Base-by-base conservation (phyloP, 1,140 invertebrate genomes). In the Brachionus sp. region DNA sequence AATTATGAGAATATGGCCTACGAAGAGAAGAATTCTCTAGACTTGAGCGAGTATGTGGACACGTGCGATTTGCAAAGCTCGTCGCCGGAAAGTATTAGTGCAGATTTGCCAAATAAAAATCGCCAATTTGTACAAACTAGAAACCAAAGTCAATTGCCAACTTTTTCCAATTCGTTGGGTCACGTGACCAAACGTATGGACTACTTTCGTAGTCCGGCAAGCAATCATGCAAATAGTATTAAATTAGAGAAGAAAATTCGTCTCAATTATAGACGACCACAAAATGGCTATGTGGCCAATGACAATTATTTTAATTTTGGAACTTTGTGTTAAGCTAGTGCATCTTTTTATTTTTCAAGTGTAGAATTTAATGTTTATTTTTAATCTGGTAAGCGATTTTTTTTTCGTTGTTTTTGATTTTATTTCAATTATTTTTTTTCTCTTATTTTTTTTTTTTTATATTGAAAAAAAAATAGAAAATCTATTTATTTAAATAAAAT, bases 241-340 rank as follows among this genome's bases (percentile, higher is more conserved):
- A 75, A 75, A 75, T 12, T 75, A 25, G 70, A 75, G 42, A 75
- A 75, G 13, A 33, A 44, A 35, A 75, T 75, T 50, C 39, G 70
- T 6, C 44, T 75, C 5, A 75, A 75, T 46, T 75, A 75, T 46
- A 23, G 42, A n/a, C 37, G 70, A 46, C 70, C 70, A 35, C 68
- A 75, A 46, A 75, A 75, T 75, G 37, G 37, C 23, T 46, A 29
- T 75, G 35, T 19, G 10, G 9, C 37, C 6, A 70, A 70, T 70
- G 29, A 33, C n/a, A 75, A 75, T 25, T 75, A 46, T 46, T 44
- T 75, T 46, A 75, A 75, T 25, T 75, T 75, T 75, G 70, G 70
- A 1, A 75, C 70, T 46, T 75, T 75, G 33, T 75, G 70, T 75
- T 75, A 75, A 23, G 13, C 23, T 70, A 16, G 0, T 1, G 23